Percentiles rank a stretch among this genome's conserved stretches.
Conservation (phyloP, 2,888 invertebrate genomes). For the Pseudanteris insignis region DNA sequence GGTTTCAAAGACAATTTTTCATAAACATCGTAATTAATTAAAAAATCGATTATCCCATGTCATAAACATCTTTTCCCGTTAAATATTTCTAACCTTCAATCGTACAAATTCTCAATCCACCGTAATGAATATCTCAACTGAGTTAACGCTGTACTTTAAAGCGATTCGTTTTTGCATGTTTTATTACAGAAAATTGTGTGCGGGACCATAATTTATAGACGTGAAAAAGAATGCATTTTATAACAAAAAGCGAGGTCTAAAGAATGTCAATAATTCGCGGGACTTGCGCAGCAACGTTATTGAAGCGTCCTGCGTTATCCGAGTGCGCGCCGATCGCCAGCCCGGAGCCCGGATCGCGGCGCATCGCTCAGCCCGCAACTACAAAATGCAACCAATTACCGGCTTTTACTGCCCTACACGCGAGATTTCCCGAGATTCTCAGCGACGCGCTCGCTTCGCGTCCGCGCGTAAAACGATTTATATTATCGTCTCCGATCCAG, state of each 20-base stretch:
- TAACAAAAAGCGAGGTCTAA: constrained; percentile 2
- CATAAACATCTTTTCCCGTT: too few relatives aligned
- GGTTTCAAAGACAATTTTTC: too few relatives aligned
- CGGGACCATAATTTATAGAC: constrained; percentile 14
- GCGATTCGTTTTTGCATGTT: constrained; percentile 1
- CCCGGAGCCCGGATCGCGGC: constrained; percentile 42
- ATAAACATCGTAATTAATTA: too few relatives aligned
- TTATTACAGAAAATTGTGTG: background rate
- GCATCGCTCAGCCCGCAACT: constrained; percentile 42
- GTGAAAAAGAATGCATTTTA: constrained; percentile 3
- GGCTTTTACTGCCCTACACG: constrained; percentile 41
- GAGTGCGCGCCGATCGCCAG: constrained; percentile 31
- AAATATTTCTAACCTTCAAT: too few relatives aligned
- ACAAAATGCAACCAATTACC: constrained; percentile 43
- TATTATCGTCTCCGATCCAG: constrained; percentile 38
- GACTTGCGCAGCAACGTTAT: constrained; percentile 20
- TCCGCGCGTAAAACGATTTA: constrained; percentile 38
- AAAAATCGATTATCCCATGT: too few relatives aligned
- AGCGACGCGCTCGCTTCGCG: constrained; percentile 21
- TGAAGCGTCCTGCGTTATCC: constrained; percentile 29
- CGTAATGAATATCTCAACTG: too few relatives aligned
- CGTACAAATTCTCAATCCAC: too few relatives aligned
- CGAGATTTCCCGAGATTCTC: constrained; percentile 43
- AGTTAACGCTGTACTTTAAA: too few relatives aligned
- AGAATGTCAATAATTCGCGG: constrained; percentile 35